Base-by-base conservation (phyloP, 2,797 vertebrate genomes). In the Monodelphis domestica region DNA sequence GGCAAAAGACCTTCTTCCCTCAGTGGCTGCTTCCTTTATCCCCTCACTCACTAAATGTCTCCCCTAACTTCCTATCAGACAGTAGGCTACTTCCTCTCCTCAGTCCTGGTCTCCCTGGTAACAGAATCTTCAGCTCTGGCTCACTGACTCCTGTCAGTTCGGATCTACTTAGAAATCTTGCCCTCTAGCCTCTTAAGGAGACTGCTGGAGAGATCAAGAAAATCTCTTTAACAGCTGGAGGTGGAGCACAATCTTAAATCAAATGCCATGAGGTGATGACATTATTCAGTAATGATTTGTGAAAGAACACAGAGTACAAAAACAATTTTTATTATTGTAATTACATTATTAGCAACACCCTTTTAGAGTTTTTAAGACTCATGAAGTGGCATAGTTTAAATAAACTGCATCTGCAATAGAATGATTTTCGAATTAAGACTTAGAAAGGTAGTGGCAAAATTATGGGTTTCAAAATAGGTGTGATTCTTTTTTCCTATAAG, bases 401-500 rank as follows among this genome's bases (percentile, higher is more conserved):
- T 90, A 0, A 89, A 95, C 91, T 96, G 63, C 88, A 38, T 94
- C 96, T 98, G 26, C 84, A 95, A 88, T 89, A 11, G 56, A 54
- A 78, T 93, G 91, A 7, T 63, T 95, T 87, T 95, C 54, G 91
- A 5, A 95, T 92, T 94, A 93, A 91, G 29, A 95, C 94, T 96
- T 94, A 93, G 5, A 59, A 92, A 96, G 54, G 57, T 59, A 91
- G 21, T 91, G 10, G 45, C 57, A 95, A 95, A 98, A 97, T 95
- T 97, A 95, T 4, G 93, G 11, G 50, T 63, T 91, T 96, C 63
- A 97, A 94, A 89, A 87, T 94, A 45, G 1, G 28, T 89, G 3
- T 84, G 90, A 90, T 90, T 92, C 3, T 96, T 96, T 97, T 93
- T 97, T 90, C 94, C 70, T 70, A 33, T 84, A 96, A 96, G 50